These are phyloP conservation scores for Glyphotaelius pellucidus DNA, from an alignment of 2,888 invertebrate species.

Conservation along the genomic window DNA sequence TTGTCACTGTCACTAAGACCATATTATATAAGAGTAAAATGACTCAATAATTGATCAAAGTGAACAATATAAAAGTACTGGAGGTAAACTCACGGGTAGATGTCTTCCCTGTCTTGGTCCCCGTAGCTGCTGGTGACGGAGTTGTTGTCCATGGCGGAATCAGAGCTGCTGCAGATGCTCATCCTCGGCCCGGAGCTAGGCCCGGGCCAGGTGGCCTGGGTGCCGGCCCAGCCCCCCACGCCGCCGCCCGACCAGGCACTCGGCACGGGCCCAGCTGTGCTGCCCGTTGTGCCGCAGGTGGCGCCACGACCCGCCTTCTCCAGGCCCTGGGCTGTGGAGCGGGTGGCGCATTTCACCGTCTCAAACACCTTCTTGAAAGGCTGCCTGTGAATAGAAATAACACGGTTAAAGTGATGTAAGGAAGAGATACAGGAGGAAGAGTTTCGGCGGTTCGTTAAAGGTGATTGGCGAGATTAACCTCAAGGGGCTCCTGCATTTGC, in stretches of 20 bases:
- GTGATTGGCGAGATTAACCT: slow-evolving; percentile 17
- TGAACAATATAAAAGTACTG: neutral
- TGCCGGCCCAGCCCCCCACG: slow-evolving; percentile 69
- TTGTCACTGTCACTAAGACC: neutral
- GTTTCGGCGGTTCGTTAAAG: slow-evolving; percentile 18
- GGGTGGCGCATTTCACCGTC: slow-evolving; percentile 90
- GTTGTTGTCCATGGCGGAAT: slow-evolving; percentile 76
- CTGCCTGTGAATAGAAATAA: slow-evolving; percentile 76
- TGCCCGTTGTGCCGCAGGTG: slow-evolving; percentile 66
- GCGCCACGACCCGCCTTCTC: slow-evolving; percentile 46
- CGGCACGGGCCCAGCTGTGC: slow-evolving; percentile 41
- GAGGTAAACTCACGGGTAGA: slow-evolving; percentile 80
- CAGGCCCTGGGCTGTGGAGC: slow-evolving; percentile 68
- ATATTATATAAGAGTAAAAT: too few relatives aligned
- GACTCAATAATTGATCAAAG: neutral
- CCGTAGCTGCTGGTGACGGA: slow-evolving; percentile 77
- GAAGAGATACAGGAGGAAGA: neutral
- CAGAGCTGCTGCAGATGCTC: slow-evolving; percentile 78
- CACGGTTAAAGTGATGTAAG: neutral
- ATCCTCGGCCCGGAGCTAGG: slow-evolving; percentile 72
- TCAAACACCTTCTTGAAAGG: slow-evolving; percentile 94
- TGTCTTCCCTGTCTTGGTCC: slow-evolving; percentile 86
- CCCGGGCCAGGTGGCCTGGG: slow-evolving; percentile 67
- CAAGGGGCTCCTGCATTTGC: too few relatives aligned
- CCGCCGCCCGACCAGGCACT: slow-evolving; percentile 62